Conservation (phyloP, 2,888 invertebrate species). For the Drymonia ruficornis region DNA sequence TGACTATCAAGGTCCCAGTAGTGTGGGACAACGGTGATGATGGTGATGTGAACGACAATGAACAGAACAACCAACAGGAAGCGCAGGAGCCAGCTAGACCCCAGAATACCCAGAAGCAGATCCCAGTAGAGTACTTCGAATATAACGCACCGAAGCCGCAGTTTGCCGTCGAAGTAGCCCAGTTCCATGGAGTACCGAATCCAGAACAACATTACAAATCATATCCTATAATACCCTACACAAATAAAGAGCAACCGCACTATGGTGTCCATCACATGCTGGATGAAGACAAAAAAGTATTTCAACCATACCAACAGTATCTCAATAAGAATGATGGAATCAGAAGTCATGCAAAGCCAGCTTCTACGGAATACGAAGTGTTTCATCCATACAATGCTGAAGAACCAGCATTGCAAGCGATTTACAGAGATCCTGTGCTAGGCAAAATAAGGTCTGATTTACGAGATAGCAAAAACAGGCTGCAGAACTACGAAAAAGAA, state of each 20-base stretch:
- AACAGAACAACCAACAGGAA: slow-evolving; percentile 39
- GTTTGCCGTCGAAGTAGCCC: slow-evolving; percentile 68
- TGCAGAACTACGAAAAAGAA: slow-evolving; percentile 67
- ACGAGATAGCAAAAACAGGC: slow-evolving; percentile 55
- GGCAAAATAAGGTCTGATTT: slow-evolving; percentile 66
- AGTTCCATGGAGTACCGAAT: slow-evolving; percentile 68
- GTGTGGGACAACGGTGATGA: slow-evolving; percentile 58
- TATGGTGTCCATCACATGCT: slow-evolving; percentile 67
- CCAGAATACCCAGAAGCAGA: slow-evolving; percentile 36
- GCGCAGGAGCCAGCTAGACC: slow-evolving; percentile 41
- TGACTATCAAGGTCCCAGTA: slow-evolving; percentile 68
- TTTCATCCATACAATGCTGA: slow-evolving; percentile 77
- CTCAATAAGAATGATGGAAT: slow-evolving; percentile 47
- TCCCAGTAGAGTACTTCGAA: slow-evolving; percentile 68
- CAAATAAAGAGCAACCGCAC: slow-evolving; percentile 52
- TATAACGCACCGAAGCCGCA: slow-evolving; percentile 74
- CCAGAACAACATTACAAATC: slow-evolving; percentile 67
- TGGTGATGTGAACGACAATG: slow-evolving; percentile 64
- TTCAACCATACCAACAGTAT: slow-evolving; percentile 60
- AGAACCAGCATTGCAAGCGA: slow-evolving; percentile 61
- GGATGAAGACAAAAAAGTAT: slow-evolving; percentile 47
- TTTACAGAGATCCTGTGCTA: slow-evolving; percentile 70
- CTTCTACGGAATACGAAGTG: slow-evolving; percentile 64
- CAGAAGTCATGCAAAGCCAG: slow-evolving; percentile 48
- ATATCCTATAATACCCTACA: slow-evolving; percentile 63